Percentiles rank a stretch among this genome's conserved stretches.
Evolutionary conservation across 2,797 vertebrate species (phyloP).

Genomic region (Paguma larvata): DNA sequence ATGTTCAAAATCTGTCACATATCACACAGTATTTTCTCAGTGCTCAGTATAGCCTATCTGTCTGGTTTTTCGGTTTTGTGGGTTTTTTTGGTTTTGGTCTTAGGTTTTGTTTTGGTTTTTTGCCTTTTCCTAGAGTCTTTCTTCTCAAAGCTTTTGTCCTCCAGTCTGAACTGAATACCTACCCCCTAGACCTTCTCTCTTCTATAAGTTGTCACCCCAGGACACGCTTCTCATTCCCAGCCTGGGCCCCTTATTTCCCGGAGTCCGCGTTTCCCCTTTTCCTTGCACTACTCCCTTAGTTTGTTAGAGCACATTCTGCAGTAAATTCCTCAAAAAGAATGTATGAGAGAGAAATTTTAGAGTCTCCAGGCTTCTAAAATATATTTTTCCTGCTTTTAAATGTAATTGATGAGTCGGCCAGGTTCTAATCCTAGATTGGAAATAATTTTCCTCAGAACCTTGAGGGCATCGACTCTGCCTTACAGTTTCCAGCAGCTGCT

Average conservation of each 20-base stretch:
- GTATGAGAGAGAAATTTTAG: background rate
- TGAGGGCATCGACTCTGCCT: background rate
- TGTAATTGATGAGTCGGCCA: background rate
- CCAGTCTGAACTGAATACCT: background rate
- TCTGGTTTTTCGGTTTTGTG: background rate
- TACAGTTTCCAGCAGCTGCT: background rate
- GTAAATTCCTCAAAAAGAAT: background rate
- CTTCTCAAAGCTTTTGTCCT: background rate
- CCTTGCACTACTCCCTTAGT: background rate
- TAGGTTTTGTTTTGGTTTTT: background rate
- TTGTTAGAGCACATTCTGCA: background rate
- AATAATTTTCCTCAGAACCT: background rate
- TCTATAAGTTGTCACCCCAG: background rate
- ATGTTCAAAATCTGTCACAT: too few species aligned
- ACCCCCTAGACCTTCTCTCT: background rate
- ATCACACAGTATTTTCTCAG: too few species aligned
- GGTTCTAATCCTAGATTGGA: background rate
- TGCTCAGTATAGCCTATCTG: too few species aligned
- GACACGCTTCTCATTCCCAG: background rate
- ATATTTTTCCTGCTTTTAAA: background rate
- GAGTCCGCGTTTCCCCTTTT: background rate
- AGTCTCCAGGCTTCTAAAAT: background rate
- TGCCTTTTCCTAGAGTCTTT: background rate
- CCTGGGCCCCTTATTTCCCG: background rate
- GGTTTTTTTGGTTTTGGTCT: too few species aligned